phyloP scores from a whole-genome alignment of 2,797 vertebrate genomes.

The Myiotriccus ornatus region DNA sequence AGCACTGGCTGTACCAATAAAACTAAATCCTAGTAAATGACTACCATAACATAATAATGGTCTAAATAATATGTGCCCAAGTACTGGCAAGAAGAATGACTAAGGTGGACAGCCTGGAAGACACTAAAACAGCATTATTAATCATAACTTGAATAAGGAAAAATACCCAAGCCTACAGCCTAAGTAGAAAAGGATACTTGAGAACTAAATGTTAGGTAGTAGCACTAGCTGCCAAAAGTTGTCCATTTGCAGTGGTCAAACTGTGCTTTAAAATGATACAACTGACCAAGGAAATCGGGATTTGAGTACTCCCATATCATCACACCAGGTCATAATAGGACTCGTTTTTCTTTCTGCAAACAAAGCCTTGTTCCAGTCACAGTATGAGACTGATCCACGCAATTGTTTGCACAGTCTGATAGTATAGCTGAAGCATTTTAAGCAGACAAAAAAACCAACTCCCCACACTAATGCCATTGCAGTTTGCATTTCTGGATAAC shows the following conservation, averaged over 20 bases:
- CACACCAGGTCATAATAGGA: background rate
- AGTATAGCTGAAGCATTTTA: background rate
- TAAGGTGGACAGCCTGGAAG: background rate
- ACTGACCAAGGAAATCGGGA: background rate
- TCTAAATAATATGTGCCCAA: background rate
- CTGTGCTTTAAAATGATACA: background rate
- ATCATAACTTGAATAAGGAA: background rate
- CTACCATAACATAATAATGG: background rate
- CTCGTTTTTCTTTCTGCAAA: background rate
- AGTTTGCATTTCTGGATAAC: background rate
- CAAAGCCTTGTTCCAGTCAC: background rate
- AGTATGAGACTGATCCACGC: background rate
- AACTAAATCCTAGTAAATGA: background rate
- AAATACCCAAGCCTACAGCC: background rate
- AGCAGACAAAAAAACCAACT: background rate
- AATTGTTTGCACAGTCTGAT: background rate
- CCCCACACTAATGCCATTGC: rapidly evolving
- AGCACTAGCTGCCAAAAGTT: background rate
- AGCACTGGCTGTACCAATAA: background rate
- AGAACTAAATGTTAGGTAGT: background rate
- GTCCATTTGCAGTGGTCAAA: background rate
- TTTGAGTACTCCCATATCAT: background rate
- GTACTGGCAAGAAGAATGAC: background rate
- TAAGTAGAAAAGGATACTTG: background rate
- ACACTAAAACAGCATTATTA: background rate